Percentiles rank a stretch among this genome's conserved stretches.
phyloP scores from a whole-genome alignment of 2,888 invertebrate genomes.

The Drosophila prostipennis region DNA sequence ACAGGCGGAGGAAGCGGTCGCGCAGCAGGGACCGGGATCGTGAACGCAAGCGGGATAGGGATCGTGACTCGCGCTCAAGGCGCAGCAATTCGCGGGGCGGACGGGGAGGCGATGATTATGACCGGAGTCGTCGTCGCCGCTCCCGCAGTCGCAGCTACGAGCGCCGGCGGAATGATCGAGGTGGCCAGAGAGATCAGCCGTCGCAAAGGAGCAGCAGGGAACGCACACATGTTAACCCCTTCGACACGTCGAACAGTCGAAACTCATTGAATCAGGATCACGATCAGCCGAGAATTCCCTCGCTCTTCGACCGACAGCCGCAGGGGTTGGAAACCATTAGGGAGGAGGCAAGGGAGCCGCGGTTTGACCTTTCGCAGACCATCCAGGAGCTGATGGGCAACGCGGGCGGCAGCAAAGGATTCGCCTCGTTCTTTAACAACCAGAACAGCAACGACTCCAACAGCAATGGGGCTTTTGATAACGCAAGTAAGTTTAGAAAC shows the following conservation, averaged over 20 bases:
- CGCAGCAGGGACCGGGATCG: slow-evolving; percentile 66
- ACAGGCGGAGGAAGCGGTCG: slow-evolving; percentile 70
- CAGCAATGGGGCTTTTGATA: slow-evolving; percentile 81
- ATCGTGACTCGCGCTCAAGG: slow-evolving; percentile 85
- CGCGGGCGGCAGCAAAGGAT: slow-evolving; percentile 80
- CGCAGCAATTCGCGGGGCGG: slow-evolving; percentile 84
- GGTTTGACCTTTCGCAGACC: slow-evolving; percentile 83
- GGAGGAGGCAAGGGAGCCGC: slow-evolving; percentile 74
- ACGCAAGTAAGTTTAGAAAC: slow-evolving; percentile 65
- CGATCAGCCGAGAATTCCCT: slow-evolving; percentile 68
- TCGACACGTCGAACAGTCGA: slow-evolving; percentile 76
- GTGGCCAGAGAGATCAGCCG: slow-evolving; percentile 80
- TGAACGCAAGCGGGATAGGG: slow-evolving; percentile 79
- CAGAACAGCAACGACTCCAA: slow-evolving; percentile 83
- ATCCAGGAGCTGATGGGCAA: slow-evolving; percentile 83
- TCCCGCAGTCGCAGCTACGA: slow-evolving; percentile 74
- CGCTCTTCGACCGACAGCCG: slow-evolving; percentile 67
- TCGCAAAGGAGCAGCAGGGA: slow-evolving; percentile 82
- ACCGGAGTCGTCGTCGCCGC: slow-evolving; percentile 72
- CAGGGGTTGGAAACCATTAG: slow-evolving; percentile 75
- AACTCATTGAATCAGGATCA: slow-evolving; percentile 76
- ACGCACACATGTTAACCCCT: slow-evolving; percentile 83
- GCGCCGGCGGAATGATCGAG: slow-evolving; percentile 83
- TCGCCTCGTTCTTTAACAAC: slow-evolving; percentile 82
- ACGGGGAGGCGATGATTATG: slow-evolving; percentile 78